phyloP scores from a whole-genome alignment of 2,113 vertebrate species.

The Oxyruncus cristatus region DNA sequence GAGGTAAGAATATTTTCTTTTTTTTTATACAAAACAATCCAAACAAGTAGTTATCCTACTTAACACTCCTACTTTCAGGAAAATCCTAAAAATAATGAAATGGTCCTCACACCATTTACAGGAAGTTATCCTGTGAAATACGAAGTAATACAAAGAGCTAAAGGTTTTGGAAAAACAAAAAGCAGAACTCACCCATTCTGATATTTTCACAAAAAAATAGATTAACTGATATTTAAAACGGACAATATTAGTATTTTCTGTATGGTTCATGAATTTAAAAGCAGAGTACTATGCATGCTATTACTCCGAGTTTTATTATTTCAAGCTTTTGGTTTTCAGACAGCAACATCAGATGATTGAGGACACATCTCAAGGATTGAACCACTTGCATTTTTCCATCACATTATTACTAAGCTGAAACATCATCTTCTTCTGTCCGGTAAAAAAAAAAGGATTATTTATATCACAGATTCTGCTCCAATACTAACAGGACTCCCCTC shows the following conservation, averaged over 20 bases:
- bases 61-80: not conserved
- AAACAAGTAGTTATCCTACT: not conserved
- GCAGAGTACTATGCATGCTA: not conserved
- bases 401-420: not conserved
- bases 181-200: not conserved
- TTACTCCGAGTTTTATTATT: not conserved
- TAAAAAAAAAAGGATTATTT: not conserved
- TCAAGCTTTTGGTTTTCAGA: not conserved
- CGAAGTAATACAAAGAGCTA: not conserved
- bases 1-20: not conserved
- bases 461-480: not conserved
- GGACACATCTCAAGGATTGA: not conserved
- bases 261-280: not conserved
- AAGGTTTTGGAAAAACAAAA: not conserved
- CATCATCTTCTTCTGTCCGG: not conserved
- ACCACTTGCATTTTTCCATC: not conserved
- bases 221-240: not conserved
- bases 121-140: not conserved
- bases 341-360: not conserved
- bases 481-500: not conserved
- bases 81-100: not conserved
- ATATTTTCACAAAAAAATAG: not conserved
- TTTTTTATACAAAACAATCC: not conserved
- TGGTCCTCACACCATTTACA: not conserved
- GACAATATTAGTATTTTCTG: not conserved